phyloP scores from a whole-genome alignment of 2,113 vertebrate genomes.

The Salvelinus alpinus region DNA sequence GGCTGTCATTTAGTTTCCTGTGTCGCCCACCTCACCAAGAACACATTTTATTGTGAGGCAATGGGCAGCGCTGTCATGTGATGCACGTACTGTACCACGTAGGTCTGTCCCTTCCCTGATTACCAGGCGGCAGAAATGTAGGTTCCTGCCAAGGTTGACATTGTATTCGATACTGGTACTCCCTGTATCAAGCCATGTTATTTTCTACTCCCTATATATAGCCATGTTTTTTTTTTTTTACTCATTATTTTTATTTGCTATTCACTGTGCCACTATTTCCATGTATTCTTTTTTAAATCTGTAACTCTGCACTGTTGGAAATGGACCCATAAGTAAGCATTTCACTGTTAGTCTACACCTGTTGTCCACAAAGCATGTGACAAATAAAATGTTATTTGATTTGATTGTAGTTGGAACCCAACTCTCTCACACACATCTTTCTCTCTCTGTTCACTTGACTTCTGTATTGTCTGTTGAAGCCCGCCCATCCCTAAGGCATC shows the following conservation, averaged over 20 bases:
- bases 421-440: background rate
- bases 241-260: too few relatives aligned
- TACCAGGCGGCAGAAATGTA: conserved; percentile 9
- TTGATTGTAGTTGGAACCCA: background rate
- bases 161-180: background rate
- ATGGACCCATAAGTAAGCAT: too few relatives aligned
- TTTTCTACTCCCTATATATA: too few relatives aligned
- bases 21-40: background rate
- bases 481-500: too few relatives aligned
- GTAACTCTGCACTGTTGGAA: too few relatives aligned
- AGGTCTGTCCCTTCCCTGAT: background rate
- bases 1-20: background rate
- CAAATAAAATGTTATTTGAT: too few relatives aligned
- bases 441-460: background rate
- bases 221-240: too few relatives aligned
- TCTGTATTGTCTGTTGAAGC: background rate
- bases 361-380: too few relatives aligned
- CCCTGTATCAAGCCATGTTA: too few relatives aligned
- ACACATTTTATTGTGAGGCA: background rate
- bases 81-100: background rate
- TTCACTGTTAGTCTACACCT: too few relatives aligned
- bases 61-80: background rate
- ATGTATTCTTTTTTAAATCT: too few relatives aligned
- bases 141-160: background rate
- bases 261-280: too few relatives aligned